Evolutionary conservation across 2,797 vertebrate species (phyloP), one percentile per base, ranked within the genome.

Genomic region (Gobio occitaniae): DNA sequence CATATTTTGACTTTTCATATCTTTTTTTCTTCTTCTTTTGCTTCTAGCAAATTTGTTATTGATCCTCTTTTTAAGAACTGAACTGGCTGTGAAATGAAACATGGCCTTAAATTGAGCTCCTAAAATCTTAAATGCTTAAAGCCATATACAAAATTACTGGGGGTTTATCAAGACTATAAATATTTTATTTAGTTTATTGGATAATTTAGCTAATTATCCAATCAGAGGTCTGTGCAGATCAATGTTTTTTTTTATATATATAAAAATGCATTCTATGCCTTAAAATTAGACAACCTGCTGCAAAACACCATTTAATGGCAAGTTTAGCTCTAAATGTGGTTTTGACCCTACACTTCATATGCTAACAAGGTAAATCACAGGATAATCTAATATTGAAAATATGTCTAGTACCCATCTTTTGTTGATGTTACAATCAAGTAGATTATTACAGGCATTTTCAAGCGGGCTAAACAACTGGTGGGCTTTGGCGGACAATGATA

Each of bases 201-300:
- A 72, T 32, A 41, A 32, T 74, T 32, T 29, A 54, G 19, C 25
- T 76, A 36, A 17, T 74, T 38, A 41, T 66, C 59, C 32, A 75
- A 29, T 61, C 4, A 59, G 16, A 61, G 47, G 32, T 80, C 32
- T 75, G 70, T 66, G 59, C 21, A 29, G 59, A 32, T 75, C 44
- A 11, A 2, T 25, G 10, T 25, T 52, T 50, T 19, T 29, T 32
- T 32, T 29, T 19, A 4, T 41, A n/a, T 16, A 0, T 10, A 25
- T 77, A 68, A 44, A 81, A 38, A 66, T 17, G 50, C 74, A 84
- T 84, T 78, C 16, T 47, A 78, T 77, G 83, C 83, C 83, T 84
- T 84, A 84, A 84, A 61, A 61, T 61, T 19, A 32, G 25, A 44
- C 6, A 78, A 56, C 16, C 61, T 69, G 21, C 16, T 68, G 36